Evolutionary conservation across 2,797 vertebrate species (phyloP), one percentile per base, ranked within the genome.

Genomic region (Luscinia megarhynchos): DNA sequence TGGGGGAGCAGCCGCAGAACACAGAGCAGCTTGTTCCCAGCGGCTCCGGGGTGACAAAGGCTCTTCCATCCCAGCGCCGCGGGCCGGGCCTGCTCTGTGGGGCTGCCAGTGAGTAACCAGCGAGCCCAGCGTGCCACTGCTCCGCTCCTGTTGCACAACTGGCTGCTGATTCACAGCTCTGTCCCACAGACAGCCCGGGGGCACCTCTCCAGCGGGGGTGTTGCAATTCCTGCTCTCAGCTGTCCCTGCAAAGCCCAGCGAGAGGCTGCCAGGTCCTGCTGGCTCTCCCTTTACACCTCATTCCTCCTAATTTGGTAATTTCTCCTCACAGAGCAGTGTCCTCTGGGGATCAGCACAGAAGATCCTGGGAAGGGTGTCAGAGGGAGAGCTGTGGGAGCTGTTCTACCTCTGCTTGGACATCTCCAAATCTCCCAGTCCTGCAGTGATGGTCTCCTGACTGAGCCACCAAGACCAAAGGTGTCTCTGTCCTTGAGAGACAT

Each of bases 181-280:
- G 18, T 32, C 64, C 80, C 27, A 4, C 4, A 7, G 13, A n/a
- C 55, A 53, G 48, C 82, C 4, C 2, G 22, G 66, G 87, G 68
- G 57, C 87, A 67, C 2, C 15, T 21, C 84, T 46, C 45, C 3
- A 3, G 43, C 0, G 0, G 0, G 0, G 12, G 27, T 83, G 92
- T 32, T 18, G 63, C 79, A 91, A 87, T 32, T 27, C 19, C 41
- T 1, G 1, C 9, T 4, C 77, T 81, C 77, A 43, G 77, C 84
- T 48, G 69, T 4, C n/a, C 48, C 66, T 63, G 64, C 54, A 67
- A 20, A 69, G 61, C 6, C 40, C 4, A 8, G 55, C 22, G 12
- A 45, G 59, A 57, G 55, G 63, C 63, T 53, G 61, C 34, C 4
- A 9, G 68, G 16, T n/a, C 34, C 46, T 48, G 82, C 36, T n/a